phyloP scores from a whole-genome alignment of 2,888 invertebrate genomes.

The Brenthis hecate region DNA sequence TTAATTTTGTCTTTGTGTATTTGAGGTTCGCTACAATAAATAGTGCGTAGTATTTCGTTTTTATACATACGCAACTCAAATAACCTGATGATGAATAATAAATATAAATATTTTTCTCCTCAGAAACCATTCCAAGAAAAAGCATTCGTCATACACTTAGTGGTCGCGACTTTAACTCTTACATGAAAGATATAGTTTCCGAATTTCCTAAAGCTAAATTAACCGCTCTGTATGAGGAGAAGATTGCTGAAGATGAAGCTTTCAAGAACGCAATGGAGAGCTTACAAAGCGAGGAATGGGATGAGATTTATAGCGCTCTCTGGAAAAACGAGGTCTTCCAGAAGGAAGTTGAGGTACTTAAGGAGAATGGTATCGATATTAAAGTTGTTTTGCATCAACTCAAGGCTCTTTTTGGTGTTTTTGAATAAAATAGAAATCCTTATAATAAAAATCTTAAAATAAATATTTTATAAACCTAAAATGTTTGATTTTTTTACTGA shows the following conservation, averaged over 20 bases:
- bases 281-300: slow-evolving; percentile 62
- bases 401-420: slow-evolving; percentile 15
- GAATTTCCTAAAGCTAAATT: slow-evolving; percentile 50
- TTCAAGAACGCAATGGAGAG: slow-evolving; percentile 63
- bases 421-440: neutral
- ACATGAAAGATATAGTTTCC: slow-evolving; percentile 39
- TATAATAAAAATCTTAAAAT: too few relatives aligned
- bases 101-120: neutral
- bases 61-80: too few relatives aligned
- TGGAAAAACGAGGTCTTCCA: slow-evolving; percentile 59
- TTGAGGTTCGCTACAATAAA: too few relatives aligned
- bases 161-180: slow-evolving; percentile 41
- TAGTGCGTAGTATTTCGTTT: too few relatives aligned
- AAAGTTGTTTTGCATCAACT: slow-evolving; percentile 25
- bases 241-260: slow-evolving; percentile 58
- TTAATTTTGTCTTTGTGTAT: too few relatives aligned
- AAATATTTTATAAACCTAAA: too few relatives aligned
- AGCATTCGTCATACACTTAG: slow-evolving; percentile 37
- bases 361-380: slow-evolving; percentile 55
- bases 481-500: too few relatives aligned
- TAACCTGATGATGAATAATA: neutral
- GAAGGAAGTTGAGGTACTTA: slow-evolving; percentile 53
- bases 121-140: slow-evolving; percentile 26
- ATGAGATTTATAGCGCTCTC: slow-evolving; percentile 51
- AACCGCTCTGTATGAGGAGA: slow-evolving; percentile 60